phyloP scores from a whole-genome alignment of 1,140 invertebrate genomes.

The Dendroctonus ponderosae region DNA sequence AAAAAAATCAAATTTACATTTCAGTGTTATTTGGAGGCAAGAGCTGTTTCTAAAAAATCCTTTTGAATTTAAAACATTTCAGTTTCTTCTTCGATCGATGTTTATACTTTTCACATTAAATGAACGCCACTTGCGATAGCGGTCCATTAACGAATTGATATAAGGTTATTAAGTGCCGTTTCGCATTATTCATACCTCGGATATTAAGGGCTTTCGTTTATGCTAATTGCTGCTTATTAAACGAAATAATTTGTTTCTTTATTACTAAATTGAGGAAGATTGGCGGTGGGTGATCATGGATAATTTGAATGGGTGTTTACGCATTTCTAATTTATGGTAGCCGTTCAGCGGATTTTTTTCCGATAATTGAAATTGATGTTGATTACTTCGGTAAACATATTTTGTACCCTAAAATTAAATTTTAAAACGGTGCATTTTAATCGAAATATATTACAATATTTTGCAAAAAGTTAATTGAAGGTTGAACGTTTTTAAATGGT shows the following conservation, averaged over 20 bases:
- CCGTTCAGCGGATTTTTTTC: neutral
- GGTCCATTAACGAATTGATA: conserved; percentile 6
- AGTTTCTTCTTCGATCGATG: neutral
- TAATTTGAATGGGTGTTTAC: conserved; percentile 12
- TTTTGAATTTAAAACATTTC: too few species aligned
- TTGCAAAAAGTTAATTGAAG: too few species aligned
- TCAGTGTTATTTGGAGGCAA: too few species aligned
- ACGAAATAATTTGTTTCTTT: conserved; percentile 11
- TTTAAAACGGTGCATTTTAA: too few species aligned
- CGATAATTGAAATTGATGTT: too few species aligned
- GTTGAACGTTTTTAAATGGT: too few species aligned
- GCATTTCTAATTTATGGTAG: conserved; percentile 1
- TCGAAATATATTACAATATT: too few species aligned
- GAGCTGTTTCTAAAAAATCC: too few species aligned
- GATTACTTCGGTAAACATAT: too few species aligned
- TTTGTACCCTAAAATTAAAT: too few species aligned
- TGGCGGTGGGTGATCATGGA: conserved; percentile 1
- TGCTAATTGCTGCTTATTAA: conserved; percentile 14
- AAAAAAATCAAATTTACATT: neutral
- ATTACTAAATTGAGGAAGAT: conserved; percentile 2
- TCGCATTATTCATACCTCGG: conserved; percentile 16
- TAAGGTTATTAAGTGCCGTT: conserved; percentile 6
- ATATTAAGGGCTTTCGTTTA: conserved; percentile 12
- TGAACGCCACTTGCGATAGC: neutral
- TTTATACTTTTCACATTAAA: neutral